Percentiles rank a stretch among this genome's conserved stretches.
phyloP scores from a whole-genome alignment of 53 echinoderm and acorn worm species.

The Apostichopus leukothele region DNA sequence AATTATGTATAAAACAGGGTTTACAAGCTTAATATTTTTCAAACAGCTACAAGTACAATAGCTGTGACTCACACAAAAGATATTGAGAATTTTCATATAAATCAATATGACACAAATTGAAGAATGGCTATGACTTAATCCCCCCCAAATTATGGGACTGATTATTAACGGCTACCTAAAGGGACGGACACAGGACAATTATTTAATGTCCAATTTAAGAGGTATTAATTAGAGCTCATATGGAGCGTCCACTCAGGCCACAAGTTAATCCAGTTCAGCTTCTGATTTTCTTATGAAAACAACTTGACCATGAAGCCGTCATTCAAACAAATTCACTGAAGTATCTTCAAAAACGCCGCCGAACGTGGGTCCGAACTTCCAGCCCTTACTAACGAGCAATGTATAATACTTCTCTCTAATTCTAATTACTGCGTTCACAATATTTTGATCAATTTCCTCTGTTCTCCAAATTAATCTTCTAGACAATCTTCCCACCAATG shows the following conservation, averaged over 20 bases:
- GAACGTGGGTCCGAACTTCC: background rate
- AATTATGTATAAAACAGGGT: background rate
- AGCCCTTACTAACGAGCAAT: background rate
- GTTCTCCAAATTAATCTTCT: background rate
- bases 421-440: constrained; percentile 3
- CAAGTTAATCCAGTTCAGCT: constrained; percentile 1
- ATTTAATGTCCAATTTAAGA: background rate
- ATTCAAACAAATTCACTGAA: background rate
- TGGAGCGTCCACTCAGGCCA: background rate
- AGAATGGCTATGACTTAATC: background rate
- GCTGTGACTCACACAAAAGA: background rate
- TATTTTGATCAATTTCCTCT: constrained; percentile 29
- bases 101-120: background rate
- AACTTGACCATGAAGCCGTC: constrained; percentile 26
- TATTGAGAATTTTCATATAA: background rate
- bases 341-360: background rate
- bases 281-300: constrained; percentile 9
- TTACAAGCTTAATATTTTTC: background rate
- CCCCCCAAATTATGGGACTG: background rate
- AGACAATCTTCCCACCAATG: constrained; percentile 9
- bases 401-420: background rate
- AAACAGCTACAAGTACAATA: background rate
- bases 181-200: no score
- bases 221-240: background rate
- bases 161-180: no score